These are phyloP conservation scores for Caenorhabditis macrosperma DNA, from an alignment of 2,888 invertebrate genomes.

Conservation along the genomic window DNA sequence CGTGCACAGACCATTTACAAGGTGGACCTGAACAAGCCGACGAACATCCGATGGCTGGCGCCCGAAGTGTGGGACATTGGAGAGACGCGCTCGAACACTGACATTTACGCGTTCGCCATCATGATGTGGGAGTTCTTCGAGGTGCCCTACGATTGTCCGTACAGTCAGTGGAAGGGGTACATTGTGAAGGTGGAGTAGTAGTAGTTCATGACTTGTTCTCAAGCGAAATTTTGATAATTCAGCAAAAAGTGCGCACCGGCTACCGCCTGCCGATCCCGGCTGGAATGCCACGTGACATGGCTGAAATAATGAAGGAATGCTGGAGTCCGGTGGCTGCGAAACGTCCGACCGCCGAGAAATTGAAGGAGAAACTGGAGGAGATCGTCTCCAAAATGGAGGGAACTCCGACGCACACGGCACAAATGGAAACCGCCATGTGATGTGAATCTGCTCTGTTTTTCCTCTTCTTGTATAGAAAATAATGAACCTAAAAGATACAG, in stretches of 20 bases:
- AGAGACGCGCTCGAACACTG: constrained; percentile 74
- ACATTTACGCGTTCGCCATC: constrained; percentile 74
- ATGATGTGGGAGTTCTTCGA: constrained; percentile 76
- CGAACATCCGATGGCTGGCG: constrained; percentile 75
- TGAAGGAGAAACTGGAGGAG: constrained; percentile 63
- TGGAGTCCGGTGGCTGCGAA: constrained; percentile 68
- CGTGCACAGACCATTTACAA: constrained; percentile 66
- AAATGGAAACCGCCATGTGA: too few relatives aligned
- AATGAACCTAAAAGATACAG: too few relatives aligned
- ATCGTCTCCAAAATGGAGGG: constrained; percentile 30
- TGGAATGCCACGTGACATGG: constrained; percentile 68
- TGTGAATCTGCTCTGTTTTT: too few relatives aligned
- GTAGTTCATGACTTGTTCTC: not conserved
- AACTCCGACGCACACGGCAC: too few relatives aligned
- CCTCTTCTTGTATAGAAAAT: too few relatives aligned
- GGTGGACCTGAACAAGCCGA: constrained; percentile 72
- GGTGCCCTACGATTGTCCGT: constrained; percentile 72
- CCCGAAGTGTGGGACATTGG: constrained; percentile 76
- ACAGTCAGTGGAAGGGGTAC: constrained; percentile 70
- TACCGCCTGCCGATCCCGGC: constrained; percentile 68
- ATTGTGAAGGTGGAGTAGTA: constrained; percentile 64
- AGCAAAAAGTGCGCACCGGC: constrained; percentile 70
- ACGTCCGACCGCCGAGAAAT: constrained; percentile 67
- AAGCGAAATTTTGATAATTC: not conserved
- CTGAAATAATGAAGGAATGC: constrained; percentile 62